Evolutionary conservation across 2,113 vertebrate species (phyloP), one percentile per base, ranked within the genome.

Genomic region (Pangasianodon hypophthalmus): DNA sequence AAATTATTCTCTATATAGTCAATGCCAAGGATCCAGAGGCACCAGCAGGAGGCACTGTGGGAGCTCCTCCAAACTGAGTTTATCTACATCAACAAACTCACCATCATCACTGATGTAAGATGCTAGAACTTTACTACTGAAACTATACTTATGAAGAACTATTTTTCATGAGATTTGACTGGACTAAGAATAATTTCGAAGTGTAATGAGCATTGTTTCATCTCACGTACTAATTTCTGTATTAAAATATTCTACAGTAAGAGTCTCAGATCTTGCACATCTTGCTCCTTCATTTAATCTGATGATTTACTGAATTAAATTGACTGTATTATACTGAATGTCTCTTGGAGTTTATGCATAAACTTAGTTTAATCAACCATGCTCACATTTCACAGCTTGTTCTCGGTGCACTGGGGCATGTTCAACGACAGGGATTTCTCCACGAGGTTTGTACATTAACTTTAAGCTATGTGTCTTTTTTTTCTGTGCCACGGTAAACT

Each of bases 41-140:
- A 97, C 94, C 97, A 97, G 56, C 97, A 98, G 94, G 97, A 97
- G 92, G 96, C 96, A 0, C 92, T 98, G 87, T 98, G 97, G 97
- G 97, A 97, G 93, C 93, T 97, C 48, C 90, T 97, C 26, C 91
- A 95, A 62, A 98, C 97, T 0, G 97, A 98, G 85, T 93, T 97
- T 58, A 92, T 54, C 89, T 97, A 97, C 87, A 94, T 97, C 85
- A 95, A 94, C 88, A 97, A 96, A 91, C 95, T 98, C 0, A 95
- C 94, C 77, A 92, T 97, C 92, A 94, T 97, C 90, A 96, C 90
- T 1, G 95, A 97, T 0, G 97, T 97, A 93, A 94, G 92, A 79
- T 26, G 16, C 32, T 13, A 44, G 32, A n/a, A 50, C 58, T 18
- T 56, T 9, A 37, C 13, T 82, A 3, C 3, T 26, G 9, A 37